Evolutionary conservation across 2,797 vertebrate genomes (phyloP).

Genomic region (Tokudaia muenninki): DNA sequence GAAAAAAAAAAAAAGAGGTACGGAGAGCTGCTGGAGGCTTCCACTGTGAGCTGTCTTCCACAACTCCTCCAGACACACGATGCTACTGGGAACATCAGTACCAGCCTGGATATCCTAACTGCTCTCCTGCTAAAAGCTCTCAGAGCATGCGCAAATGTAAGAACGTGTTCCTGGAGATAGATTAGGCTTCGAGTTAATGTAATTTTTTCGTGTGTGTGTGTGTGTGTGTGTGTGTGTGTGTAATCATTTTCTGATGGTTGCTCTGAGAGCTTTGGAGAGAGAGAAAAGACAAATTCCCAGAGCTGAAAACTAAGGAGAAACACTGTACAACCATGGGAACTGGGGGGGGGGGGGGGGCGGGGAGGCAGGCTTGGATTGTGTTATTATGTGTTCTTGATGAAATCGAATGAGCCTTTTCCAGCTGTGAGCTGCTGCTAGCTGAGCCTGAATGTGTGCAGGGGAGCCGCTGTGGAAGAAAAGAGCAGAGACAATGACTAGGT

Average conservation of each 20-base stretch:
- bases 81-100: neutral
- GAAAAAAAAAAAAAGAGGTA: neutral
- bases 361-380: constrained; percentile 23
- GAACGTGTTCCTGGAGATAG: neutral
- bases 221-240: neutral
- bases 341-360: neutral
- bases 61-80: neutral
- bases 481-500: neutral
- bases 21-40: neutral
- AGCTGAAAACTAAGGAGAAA: constrained; percentile 80
- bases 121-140: neutral
- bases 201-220: neutral
- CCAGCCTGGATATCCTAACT: neutral
- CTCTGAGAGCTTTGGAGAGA: constrained; percentile 83
- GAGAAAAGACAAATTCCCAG: constrained; percentile 84
- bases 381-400: constrained; percentile 48
- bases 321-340: constrained; percentile 38
- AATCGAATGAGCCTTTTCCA: constrained; percentile 7
- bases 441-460: neutral
- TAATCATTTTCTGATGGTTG: constrained; percentile 83
- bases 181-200: constrained; percentile 7
- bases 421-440: neutral
- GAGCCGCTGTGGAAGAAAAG: neutral
- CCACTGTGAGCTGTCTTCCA: neutral
- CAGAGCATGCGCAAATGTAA: neutral